Conservation (phyloP, 1,140 invertebrate genomes). For the Drosophila lacteicornis region DNA sequence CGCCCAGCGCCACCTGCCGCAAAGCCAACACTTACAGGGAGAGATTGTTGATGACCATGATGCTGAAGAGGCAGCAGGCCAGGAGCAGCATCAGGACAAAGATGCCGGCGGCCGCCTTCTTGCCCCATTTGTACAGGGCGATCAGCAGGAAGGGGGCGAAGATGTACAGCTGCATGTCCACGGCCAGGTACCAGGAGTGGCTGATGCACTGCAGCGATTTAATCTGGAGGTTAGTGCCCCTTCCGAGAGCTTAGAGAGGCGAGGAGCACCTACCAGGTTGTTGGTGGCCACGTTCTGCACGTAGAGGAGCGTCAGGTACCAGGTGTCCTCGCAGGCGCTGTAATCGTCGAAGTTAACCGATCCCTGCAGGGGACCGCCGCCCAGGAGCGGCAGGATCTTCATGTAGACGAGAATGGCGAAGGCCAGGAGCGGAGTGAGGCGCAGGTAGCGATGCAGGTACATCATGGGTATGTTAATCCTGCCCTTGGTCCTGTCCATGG, state of each 20-base stretch:
- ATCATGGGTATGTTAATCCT: constrained; percentile 69
- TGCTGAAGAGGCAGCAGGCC: constrained; percentile 50
- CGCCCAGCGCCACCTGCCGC: neutral
- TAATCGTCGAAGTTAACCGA: constrained; percentile 60
- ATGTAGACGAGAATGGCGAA: constrained; percentile 61
- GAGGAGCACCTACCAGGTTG: constrained; percentile 31
- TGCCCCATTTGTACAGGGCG: constrained; percentile 87
- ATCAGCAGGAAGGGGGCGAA: constrained; percentile 91
- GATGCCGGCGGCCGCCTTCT: constrained; percentile 50
- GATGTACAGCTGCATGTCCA: constrained; percentile 93
- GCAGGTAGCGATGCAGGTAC: constrained; percentile 79
- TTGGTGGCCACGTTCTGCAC: constrained; percentile 62
- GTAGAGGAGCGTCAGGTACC: constrained; percentile 59
- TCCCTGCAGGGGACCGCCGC: constrained; percentile 44
- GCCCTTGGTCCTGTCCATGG: constrained; percentile 86
- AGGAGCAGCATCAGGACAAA: constrained; percentile 49
- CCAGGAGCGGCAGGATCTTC: constrained; percentile 46
- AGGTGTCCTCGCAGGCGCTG: constrained; percentile 30
- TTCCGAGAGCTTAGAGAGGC: neutral
- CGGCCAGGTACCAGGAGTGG: constrained; percentile 94
- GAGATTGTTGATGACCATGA: constrained; percentile 57
- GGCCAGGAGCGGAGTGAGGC: constrained; percentile 64
- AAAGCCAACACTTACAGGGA: constrained; percentile 28
- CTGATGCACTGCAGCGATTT: constrained; percentile 90
- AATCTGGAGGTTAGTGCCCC: neutral